Evolutionary conservation across 2,888 invertebrate genomes (phyloP).

Genomic region (Ommatoiulus sabulosus): DNA sequence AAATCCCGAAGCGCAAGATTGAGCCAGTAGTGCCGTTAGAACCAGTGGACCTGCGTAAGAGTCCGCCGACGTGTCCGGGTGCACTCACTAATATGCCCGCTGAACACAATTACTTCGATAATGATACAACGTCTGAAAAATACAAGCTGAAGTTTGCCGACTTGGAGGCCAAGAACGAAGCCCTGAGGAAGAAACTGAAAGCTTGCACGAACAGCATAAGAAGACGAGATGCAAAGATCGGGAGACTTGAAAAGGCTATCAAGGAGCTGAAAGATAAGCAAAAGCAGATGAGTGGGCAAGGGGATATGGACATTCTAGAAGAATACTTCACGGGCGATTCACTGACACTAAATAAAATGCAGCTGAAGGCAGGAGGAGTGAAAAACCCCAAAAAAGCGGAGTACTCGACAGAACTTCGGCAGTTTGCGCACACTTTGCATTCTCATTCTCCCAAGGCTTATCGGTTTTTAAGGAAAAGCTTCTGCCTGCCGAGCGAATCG

Average conservation of each 20-base stretch:
- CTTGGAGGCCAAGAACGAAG: not conserved
- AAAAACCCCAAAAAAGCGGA: slow-evolving; percentile 1
- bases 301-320: not conserved
- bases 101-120: slow-evolving; percentile 15
- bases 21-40: not conserved
- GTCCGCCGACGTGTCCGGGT: not conserved
- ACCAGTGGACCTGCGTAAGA: not conserved
- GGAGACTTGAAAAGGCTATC: not conserved
- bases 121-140: not conserved
- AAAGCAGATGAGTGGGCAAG: not conserved
- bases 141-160: slow-evolving; percentile 4
- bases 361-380: not conserved
- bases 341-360: not conserved
- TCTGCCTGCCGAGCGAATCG: not conserved
- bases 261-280: slow-evolving; percentile 31
- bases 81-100: not conserved
- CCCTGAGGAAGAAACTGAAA: not conserved
- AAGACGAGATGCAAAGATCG: not conserved
- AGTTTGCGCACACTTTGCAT: not conserved
- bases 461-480: not conserved
- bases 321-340: slow-evolving; percentile 25
- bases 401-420: not conserved
- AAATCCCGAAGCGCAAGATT: not conserved
- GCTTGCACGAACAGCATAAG: not conserved
- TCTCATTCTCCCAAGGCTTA: slow-evolving; percentile 2